Evolutionary conservation across 2,888 invertebrate species (phyloP), one percentile per base, ranked within the genome.

Genomic region (Ennomos erosarius): DNA sequence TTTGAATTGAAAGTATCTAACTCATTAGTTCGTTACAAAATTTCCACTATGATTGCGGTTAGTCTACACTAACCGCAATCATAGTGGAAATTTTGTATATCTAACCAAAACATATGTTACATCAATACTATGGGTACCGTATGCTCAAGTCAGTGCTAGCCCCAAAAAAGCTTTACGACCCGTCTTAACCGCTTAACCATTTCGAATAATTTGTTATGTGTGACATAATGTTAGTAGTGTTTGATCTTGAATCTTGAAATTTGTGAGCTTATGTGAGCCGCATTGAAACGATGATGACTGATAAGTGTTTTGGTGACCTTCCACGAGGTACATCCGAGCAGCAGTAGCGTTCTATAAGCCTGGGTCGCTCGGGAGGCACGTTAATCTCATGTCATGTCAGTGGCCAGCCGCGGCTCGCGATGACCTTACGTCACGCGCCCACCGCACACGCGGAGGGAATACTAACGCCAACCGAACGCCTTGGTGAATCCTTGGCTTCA

Each of bases 401-500:
- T 82, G 89, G 87, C 79, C 88, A 86, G 81, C 73, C 81, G 77
- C 71, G 71, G 80, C 84, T 74, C 79, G 79, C 73, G 70, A 79
- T 85, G 90, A 90, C 90, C 90, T 92, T 88, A 90, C 88, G 88
- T 89, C 88, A 90, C 86, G 85, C 87, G 86, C 78, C 84, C 82
- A 83, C 78, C 79, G 82, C 81, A 84, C 71, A 88, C 88, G 88
- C 87, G 85, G 55, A 70, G 84, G 84, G 92, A 87, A 92, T 92
- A 91, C 90, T 90, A 91, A 92, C 88, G 80, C 77, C 80, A 79
- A 74, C 82, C 79, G 84, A 88, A 83, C 88, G 85, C 90, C 91
- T 90, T 90, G 90, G 85, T 87, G 79, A 81, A 92, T 91, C 92
- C 92, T 92, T 92, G 92, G 92, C 92, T 92, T 91, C 90, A 91